phyloP scores from a whole-genome alignment of 2,113 vertebrate species.

The Pteronura brasiliensis region DNA sequence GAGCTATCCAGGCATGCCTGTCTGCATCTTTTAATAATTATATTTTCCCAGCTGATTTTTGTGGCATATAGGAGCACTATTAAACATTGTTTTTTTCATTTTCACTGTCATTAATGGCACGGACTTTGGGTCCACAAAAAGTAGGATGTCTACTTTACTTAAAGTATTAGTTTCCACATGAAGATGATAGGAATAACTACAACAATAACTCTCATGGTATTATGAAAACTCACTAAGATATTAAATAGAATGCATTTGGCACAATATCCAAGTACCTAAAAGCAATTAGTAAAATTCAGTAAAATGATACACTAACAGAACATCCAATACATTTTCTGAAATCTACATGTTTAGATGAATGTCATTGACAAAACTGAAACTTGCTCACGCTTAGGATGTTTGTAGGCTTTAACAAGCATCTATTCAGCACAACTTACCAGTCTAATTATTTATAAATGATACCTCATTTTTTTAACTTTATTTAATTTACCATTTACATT shows the following conservation, averaged over 20 bases:
- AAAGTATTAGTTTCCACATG: not conserved
- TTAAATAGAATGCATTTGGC: not conserved
- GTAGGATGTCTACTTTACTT: not conserved
- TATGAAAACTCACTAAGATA: not conserved
- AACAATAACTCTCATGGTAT: not conserved
- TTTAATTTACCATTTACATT: too few species aligned
- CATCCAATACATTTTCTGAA: not conserved
- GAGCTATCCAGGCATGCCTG: not conserved
- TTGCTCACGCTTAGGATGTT: not conserved
- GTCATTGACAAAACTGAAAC: not conserved
- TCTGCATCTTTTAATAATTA: not conserved
- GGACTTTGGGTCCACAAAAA: not conserved
- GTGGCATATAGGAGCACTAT: not conserved
- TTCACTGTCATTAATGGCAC: not conserved
- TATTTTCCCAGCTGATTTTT: not conserved
- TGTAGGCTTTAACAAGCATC: not conserved
- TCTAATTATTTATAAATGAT: not conserved
- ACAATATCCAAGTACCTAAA: not conserved
- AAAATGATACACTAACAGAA: not conserved
- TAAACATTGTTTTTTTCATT: not conserved
- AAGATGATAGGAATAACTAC: not conserved
- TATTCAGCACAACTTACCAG: not conserved
- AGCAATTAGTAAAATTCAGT: not conserved
- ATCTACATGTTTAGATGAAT: not conserved
- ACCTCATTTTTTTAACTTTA: not conserved